Conservation (phyloP, 2,888 invertebrate genomes). For the Caenorhabditis drosophilae region DNA sequence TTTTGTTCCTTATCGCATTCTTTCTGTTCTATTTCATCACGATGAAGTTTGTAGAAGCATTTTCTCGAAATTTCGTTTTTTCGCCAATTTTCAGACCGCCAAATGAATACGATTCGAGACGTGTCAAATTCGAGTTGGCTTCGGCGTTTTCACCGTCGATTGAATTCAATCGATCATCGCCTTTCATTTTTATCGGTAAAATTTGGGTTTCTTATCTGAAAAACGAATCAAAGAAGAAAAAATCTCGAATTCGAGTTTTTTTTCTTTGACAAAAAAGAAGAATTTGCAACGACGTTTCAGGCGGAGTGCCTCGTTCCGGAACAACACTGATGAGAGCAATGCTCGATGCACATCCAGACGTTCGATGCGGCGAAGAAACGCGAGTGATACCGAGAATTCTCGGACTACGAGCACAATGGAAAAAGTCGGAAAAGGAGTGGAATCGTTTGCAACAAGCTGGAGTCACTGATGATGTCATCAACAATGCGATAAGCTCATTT, state of each 20-base stretch:
- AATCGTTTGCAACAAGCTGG: constrained; percentile 90
- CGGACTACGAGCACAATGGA: constrained; percentile 93
- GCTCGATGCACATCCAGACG: constrained; percentile 97
- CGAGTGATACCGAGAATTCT: constrained; percentile 87
- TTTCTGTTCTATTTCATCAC: constrained; percentile 33
- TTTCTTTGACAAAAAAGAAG: too few species aligned
- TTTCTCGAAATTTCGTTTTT: neutral
- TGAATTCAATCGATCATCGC: constrained; percentile 31
- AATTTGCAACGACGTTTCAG: too few species aligned
- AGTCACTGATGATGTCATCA: constrained; percentile 87
- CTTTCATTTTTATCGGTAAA: constrained; percentile 33
- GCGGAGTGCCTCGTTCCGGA: constrained; percentile 80
- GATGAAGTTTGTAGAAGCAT: constrained; percentile 9
- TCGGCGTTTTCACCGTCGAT: constrained; percentile 7
- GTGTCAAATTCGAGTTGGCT: constrained; percentile 13
- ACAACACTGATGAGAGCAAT: constrained; percentile 96
- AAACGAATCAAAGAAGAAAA: too few species aligned
- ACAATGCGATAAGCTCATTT: constrained; percentile 94
- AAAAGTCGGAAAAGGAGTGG: constrained; percentile 81
- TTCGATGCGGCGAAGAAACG: constrained; percentile 77
- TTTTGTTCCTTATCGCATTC: constrained; percentile 28
- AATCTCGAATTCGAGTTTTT: too few species aligned
- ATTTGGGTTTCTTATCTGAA: neutral
- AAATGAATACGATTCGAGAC: constrained; percentile 20
- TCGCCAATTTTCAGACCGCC: constrained; percentile 23